A percentile compares a stretch with the other conserved stretches of the same genome.
These are phyloP conservation scores for Megaceryle alcyon DNA, from an alignment of 2,797 vertebrate species.

Conservation along the genomic window DNA sequence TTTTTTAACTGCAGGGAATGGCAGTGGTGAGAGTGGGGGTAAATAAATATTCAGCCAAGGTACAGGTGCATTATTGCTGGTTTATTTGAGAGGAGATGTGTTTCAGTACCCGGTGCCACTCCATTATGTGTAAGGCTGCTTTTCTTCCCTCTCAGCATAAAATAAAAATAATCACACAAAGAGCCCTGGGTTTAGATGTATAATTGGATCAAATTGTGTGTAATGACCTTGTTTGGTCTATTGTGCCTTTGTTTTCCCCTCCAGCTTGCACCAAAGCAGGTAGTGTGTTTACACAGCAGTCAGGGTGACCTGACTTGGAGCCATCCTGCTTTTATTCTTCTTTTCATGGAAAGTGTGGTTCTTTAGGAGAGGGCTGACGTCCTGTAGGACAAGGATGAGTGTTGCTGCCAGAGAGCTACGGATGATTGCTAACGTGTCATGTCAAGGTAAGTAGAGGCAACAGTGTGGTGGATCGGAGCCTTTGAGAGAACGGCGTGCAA, in stretches of 20 bases:
- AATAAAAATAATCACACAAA: neutral
- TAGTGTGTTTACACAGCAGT: neutral
- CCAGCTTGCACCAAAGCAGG: slow-evolving; percentile 12
- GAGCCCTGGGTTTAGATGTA: neutral
- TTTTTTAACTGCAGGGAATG: neutral
- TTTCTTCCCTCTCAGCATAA: neutral
- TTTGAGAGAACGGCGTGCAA: rapidly evolving
- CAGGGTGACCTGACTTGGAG: slow-evolving; percentile 42
- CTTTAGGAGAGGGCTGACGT: neutral
- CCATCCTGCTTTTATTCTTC: slow-evolving; percentile 21
- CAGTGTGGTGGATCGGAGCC: neutral
- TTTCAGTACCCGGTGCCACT: neutral
- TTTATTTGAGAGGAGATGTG: neutral
- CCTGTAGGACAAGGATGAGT: neutral
- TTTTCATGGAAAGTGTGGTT: neutral
- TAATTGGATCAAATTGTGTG: slow-evolving; percentile 36
- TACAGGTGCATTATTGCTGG: neutral
- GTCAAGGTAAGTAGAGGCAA: neutral
- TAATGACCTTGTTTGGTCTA: slow-evolving; percentile 32
- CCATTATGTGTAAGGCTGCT: neutral
- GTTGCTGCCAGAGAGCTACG: neutral
- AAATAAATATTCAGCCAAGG: neutral
- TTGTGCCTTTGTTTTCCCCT: slow-evolving; percentile 40
- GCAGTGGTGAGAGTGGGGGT: neutral
- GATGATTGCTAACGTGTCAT: neutral